Percentiles rank a stretch among this genome's conserved stretches.
Evolutionary conservation across 2,113 vertebrate species (phyloP).

Genomic region (Pao palembangensis): DNA sequence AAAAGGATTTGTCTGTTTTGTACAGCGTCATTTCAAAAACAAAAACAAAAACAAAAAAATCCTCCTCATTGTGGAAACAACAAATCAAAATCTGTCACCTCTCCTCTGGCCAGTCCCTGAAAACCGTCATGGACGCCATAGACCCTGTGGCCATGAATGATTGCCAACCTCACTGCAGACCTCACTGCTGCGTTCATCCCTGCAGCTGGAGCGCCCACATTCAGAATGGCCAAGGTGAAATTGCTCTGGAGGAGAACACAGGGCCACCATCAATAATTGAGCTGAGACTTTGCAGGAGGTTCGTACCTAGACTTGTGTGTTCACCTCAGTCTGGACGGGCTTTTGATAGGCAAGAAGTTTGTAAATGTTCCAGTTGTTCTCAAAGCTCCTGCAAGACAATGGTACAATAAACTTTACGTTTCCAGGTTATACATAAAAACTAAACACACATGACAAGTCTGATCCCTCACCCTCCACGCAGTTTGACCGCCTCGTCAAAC

Average conservation of each 20-base stretch:
- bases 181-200: conserved; percentile 93
- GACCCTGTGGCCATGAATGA: conserved; percentile 83
- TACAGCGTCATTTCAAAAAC: background rate
- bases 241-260: conserved; percentile 66
- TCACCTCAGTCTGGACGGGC: conserved; percentile 73
- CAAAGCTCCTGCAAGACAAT: conserved; percentile 83
- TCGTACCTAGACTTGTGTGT: background rate
- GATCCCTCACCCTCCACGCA: conserved; percentile 84
- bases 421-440: background rate
- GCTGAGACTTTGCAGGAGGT: too few relatives aligned
- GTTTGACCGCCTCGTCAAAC: conserved; percentile 88
- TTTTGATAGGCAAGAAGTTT: conserved; percentile 87
- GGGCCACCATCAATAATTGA: background rate
- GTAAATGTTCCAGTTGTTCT: conserved; percentile 96
- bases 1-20: background rate
- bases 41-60: too few relatives aligned
- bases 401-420: background rate
- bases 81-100: conserved; percentile 62
- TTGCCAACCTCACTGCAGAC: conserved; percentile 81
- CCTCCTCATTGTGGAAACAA: background rate
- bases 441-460: background rate
- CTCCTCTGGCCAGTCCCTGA: conserved; percentile 84
- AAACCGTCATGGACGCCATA: conserved; percentile 86
- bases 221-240: conserved; percentile 86
- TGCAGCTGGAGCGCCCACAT: conserved; percentile 87